These are phyloP conservation scores for Pectinophora gossypiella DNA, from an alignment of 1,140 invertebrate genomes.

Conservation along the genomic window DNA sequence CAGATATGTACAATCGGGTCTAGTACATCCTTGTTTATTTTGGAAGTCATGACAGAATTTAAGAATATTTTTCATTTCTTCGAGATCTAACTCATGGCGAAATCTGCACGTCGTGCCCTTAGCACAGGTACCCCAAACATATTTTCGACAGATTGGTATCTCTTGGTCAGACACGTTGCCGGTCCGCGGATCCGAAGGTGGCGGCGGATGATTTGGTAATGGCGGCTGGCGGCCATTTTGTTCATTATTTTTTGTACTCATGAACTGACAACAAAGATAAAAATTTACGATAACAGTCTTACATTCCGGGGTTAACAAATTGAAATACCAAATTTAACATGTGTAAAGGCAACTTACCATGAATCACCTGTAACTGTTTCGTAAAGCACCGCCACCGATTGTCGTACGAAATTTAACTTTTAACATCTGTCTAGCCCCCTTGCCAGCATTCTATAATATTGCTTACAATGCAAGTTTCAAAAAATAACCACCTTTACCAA, in stretches of 20 bases:
- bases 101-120: conserved; percentile 43
- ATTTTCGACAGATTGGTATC: conserved; percentile 43
- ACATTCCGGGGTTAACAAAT: no score
- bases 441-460: no score
- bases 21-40: conserved; percentile 38
- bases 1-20: conserved; percentile 45
- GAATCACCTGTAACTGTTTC: no score
- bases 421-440: no score
- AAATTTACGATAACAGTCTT: no score
- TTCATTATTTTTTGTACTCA: conserved; percentile 27
- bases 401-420: no score
- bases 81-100: conserved; percentile 40
- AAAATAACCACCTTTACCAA: no score
- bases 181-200: conserved; percentile 12
- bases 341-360: not conserved
- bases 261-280: conserved; percentile 17
- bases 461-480: no score
- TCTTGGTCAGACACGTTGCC: conserved; percentile 4
- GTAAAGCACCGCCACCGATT: not conserved
- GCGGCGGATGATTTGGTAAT: conserved; percentile 21
- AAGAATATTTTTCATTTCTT: conserved; percentile 46
- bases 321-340: no score
- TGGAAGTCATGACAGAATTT: conserved; percentile 56
- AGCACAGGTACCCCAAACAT: conserved; percentile 44
- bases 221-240: conserved; percentile 38